Evolutionary conservation across 2,113 vertebrate genomes (phyloP), one percentile per base, ranked within the genome.

Genomic region (Taurulus bubalis): DNA sequence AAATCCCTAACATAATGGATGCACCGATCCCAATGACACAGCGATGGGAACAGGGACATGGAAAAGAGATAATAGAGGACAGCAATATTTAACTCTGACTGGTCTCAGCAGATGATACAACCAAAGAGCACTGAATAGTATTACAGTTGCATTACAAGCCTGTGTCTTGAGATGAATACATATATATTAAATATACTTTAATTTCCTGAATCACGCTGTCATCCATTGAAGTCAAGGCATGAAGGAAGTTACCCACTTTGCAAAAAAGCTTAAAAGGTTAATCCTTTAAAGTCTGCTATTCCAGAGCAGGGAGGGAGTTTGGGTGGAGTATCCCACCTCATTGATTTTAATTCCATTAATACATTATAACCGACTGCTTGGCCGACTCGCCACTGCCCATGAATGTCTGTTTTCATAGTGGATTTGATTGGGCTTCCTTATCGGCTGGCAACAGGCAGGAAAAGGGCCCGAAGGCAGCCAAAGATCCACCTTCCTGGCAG

Each of bases 301-400:
- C 53, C 12, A 22, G 3, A 77, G 69, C 42, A 75, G 24, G 38
- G 47, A 69, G 63, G 51, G 64, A 59, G 30, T 69, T 78, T 30
- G 71, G 67, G 81, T 79, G 86, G 75, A 81, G 80, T 70, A 73
- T 69, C 64, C 72, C 53, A 58, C 75, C 71, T 75, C 89, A 92
- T 93, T 89, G 90, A 90, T 93, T 94, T 88, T 83, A 91, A 91
- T 91, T 90, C 84, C 83, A 87, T 92, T 93, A 90, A 91, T 85
- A 84, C 86, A 79, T 83, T 69, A 71, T 77, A 79, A 77, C 67
- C 67, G 30, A 55, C 45, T 72, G 71, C 79, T 86, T 87, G 86
- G 90, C 86, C 77, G 83, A 64, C 71, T 74, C 66, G 80, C 66
- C 78, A 22, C 53, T 66, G 66, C 77, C 73, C 82, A 74, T 77